A percentile compares a stretch with the other conserved stretches of the same genome.
phyloP scores from a whole-genome alignment of 2,797 vertebrate genomes.

The Leuciscus waleckii region DNA sequence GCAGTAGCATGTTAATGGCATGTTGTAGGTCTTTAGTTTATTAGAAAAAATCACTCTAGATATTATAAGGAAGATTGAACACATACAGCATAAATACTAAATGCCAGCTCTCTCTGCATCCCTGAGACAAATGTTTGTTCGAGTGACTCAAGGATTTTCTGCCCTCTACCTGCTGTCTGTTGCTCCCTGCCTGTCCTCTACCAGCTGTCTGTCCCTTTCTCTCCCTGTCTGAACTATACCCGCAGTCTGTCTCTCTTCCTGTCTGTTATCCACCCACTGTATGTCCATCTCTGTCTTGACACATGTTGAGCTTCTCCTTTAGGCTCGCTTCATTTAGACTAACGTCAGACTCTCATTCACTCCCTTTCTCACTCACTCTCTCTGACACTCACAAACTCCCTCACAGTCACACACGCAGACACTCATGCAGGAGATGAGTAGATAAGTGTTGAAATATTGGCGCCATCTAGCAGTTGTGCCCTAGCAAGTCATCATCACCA shows the following conservation, averaged over 20 bases:
- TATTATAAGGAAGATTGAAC: not conserved
- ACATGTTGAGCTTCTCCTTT: constrained; percentile 32
- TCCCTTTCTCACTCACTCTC: constrained; percentile 15
- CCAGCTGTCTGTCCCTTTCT: constrained; percentile 16
- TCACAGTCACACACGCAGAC: constrained; percentile 36
- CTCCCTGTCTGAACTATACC: not conserved
- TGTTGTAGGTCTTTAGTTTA: not conserved
- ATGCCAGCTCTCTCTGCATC: not conserved
- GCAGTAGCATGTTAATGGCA: not conserved
- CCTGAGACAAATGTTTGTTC: constrained; percentile 9
- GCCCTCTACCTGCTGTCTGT: constrained; percentile 44
- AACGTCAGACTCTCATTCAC: constrained; percentile 23
- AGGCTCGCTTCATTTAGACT: constrained; percentile 31
- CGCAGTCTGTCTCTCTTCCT: not conserved
- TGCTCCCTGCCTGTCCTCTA: constrained; percentile 31
- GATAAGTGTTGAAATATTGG: constrained; percentile 51
- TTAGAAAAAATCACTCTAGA: not conserved
- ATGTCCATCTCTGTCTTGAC: constrained; percentile 10
- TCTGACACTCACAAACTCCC: constrained; percentile 27
- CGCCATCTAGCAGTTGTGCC: constrained; percentile 52
- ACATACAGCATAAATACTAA: not conserved
- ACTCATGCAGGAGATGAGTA: constrained; percentile 44
- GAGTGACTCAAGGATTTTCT: constrained; percentile 46
- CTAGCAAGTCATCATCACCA: constrained; percentile 32
- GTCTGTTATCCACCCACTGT: not conserved